phyloP scores from a whole-genome alignment of 1,140 invertebrate species.

The Parapsyche elsis region DNA sequence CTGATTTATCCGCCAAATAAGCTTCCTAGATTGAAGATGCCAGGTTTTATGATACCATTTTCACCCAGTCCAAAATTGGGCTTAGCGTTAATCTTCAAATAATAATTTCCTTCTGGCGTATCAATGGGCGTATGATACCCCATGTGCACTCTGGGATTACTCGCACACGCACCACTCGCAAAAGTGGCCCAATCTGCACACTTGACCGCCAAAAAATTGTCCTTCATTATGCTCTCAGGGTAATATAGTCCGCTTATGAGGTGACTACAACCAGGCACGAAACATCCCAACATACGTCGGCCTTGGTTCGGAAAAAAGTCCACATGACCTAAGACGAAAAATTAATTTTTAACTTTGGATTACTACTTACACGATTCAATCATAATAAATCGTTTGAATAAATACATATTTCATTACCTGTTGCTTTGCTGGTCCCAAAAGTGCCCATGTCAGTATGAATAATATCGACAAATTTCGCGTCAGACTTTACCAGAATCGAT shows the following conservation, averaged over 20 bases:
- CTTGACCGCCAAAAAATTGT: slow-evolving; percentile 58
- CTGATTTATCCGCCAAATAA: too few species aligned
- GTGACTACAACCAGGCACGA: slow-evolving; percentile 72
- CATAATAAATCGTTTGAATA: background rate
- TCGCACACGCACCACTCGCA: slow-evolving; percentile 56
- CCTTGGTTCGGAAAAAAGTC: slow-evolving; percentile 88
- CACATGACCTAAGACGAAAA: slow-evolving; percentile 69
- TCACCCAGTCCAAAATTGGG: too few species aligned
- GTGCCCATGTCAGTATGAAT: slow-evolving; percentile 80
- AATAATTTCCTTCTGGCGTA: background rate
- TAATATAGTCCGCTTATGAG: slow-evolving; percentile 72
- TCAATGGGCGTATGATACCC: slow-evolving; percentile 57
- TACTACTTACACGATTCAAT: background rate
- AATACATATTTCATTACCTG: slow-evolving; percentile 62
- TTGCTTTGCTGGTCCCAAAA: slow-evolving; percentile 74
- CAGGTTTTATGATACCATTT: too few species aligned
- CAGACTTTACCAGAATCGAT: slow-evolving; percentile 66
- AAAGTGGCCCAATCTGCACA: slow-evolving; percentile 60
- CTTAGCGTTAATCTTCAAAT: too few species aligned
- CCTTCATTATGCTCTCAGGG: slow-evolving; percentile 68
- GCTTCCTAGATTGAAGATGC: too few species aligned
- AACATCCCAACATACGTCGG: slow-evolving; percentile 64
- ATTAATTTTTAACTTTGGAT: too few species aligned
- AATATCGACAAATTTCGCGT: slow-evolving; percentile 75
- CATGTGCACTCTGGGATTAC: slow-evolving; percentile 53